phyloP scores from a whole-genome alignment of 2,113 vertebrate genomes.

The Neolamprologus cancellatus region DNA sequence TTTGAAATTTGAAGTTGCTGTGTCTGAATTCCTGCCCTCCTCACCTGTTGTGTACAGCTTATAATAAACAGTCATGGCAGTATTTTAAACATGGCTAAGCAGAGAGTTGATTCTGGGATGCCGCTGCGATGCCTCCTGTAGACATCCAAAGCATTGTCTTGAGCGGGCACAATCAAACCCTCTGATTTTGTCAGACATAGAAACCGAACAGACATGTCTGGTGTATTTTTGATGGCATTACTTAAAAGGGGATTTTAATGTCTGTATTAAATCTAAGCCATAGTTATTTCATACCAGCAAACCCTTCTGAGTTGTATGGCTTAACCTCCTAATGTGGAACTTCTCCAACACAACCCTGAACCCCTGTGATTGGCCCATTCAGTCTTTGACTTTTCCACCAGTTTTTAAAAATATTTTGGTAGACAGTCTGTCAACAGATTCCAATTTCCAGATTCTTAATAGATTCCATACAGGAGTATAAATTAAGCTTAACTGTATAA shows the following conservation, averaged over 20 bases:
- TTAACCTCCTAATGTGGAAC: neutral
- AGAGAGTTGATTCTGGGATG: neutral
- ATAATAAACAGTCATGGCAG: neutral
- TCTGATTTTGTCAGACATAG: neutral
- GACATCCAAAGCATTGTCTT: neutral
- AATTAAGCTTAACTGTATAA: neutral
- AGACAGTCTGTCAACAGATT: neutral
- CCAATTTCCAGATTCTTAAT: neutral
- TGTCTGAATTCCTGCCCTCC: rapidly evolving
- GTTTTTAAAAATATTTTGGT: neutral
- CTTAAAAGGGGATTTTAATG: neutral
- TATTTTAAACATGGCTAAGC: neutral
- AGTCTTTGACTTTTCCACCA: neutral
- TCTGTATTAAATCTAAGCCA: neutral
- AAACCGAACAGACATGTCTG: neutral
- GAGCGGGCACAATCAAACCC: neutral
- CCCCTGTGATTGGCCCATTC: neutral
- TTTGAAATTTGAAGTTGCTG: neutral
- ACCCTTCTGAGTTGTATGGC: neutral
- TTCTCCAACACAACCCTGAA: neutral
- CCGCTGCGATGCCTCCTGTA: neutral
- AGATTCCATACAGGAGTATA: neutral
- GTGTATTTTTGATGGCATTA: neutral
- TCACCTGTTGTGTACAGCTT: neutral
- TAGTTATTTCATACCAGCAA: neutral